Evolutionary conservation across 2,797 vertebrate genomes (phyloP), one percentile per base, ranked within the genome.

Genomic region (Paguma larvata): DNA sequence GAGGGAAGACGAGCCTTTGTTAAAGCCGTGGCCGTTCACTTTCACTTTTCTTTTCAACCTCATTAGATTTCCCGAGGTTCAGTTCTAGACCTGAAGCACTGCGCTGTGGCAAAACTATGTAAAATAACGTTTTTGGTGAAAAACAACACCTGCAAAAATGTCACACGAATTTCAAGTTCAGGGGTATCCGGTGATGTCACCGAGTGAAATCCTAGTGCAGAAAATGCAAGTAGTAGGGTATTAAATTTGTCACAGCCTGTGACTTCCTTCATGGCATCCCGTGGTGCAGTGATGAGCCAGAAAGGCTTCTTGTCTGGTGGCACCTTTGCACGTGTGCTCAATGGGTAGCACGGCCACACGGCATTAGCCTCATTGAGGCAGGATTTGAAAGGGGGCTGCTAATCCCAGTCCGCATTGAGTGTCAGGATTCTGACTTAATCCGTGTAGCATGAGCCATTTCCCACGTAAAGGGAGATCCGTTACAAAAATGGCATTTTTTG

Each of bases 21-120:
- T 93, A 96, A 96, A 97, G 96, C 90, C 5, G 5, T 53, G 79
- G 75, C 95, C 19, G 23, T 96, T 97, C 95, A 94, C 92, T 93
- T 98, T 70, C 96, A 86, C 94, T 97, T 94, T 94, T 97, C 96
- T 98, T 96, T 97, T 97, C 95, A 97, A 96, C 93, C 96, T 98
- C 94, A 92, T 98, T 98, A 97, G 87, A 96, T 93, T 97, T 97
- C 79, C 79, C 0, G 46, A 97, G 95, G 87, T 97, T 95, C 91
- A 68, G 88, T 91, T 92, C 94, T 87, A 87, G 85, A 92, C 82
- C 65, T 63, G 77, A 95, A 97, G 92, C 34, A 4, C 70, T 13
- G 82, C 63, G 46, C 90, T 34, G 63, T 73, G 75, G 92, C 85
- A 96, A 86, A 73, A 68, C 79, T 89, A 48, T 73, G 96, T 92